Evolutionary conservation across 2,113 vertebrate species (phyloP), one percentile per base, ranked within the genome.

Genomic region (Caranx ignobilis): DNA sequence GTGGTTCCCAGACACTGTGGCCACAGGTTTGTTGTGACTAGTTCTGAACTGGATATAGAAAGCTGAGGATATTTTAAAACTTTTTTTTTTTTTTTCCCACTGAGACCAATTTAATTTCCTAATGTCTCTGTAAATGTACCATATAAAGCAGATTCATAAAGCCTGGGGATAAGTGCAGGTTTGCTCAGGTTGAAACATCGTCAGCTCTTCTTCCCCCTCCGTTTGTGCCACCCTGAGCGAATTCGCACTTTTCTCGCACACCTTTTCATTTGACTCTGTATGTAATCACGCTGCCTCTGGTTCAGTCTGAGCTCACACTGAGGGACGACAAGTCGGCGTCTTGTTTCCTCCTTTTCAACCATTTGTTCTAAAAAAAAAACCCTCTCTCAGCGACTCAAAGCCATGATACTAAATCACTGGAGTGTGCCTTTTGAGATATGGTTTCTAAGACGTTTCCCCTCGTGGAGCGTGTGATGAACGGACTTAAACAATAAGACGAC

Each of bases 401-500:
- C 2, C 32, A 19, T 41, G 48, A 8, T 13, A 71, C 50, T 55
- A 13, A 59, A 64, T 45, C 13, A 0, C 39, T 59, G 39, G n/a
- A 57, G 47, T 31, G 12, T 3, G 39, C 2, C 5, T 13, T 45
- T 68, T 45, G 37, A 76, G 43, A 68, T 55, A 35, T 57, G 15
- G 5, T 61, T 56, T 71, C 26, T 13, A 7, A 63, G 62, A 67
- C 19, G 7, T 50, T 50, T 57, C n/a, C 57, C 56, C 37, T 19
- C 7, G 16, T 39, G 54, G 43, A 26, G 1, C 19, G 41, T 54
- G 10, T 37, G 21, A 64, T 81, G 16, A 65, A 71, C 32, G 67
- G 35, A 62, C 21, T 43, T 32, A 55, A 66, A 71, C 19, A 68
- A 39, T 16, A 54, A 61, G 21, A 60, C n/a, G n/a, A 21, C 41